Conservation (phyloP, 2,888 invertebrate genomes). For the Luperina nickerlii region DNA sequence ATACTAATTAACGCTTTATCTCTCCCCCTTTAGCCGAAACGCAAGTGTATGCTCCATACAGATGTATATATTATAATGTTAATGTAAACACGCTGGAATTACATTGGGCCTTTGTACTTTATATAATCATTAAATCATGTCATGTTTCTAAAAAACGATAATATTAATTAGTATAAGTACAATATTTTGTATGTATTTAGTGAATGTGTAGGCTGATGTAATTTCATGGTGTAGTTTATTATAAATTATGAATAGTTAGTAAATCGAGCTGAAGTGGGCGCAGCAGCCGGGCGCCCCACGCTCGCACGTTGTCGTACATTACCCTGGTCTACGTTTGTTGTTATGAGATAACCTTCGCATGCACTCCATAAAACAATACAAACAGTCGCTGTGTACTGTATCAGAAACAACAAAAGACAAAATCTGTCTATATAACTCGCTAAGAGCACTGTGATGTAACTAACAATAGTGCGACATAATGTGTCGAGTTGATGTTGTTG, state of each 20-base stretch:
- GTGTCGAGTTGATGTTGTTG: slow-evolving; percentile 59
- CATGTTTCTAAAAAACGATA: background rate
- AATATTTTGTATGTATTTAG: slow-evolving; percentile 21
- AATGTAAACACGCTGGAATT: slow-evolving; percentile 29
- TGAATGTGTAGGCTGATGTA: slow-evolving; percentile 28
- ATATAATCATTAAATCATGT: slow-evolving; percentile 1
- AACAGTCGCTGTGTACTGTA: background rate
- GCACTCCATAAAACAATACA: slow-evolving; percentile 22
- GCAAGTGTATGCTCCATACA: slow-evolving; percentile 3
- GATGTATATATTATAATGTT: slow-evolving; percentile 43
- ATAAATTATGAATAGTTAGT: slow-evolving; percentile 1
- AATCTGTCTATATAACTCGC: background rate
- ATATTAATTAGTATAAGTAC: slow-evolving; percentile 22
- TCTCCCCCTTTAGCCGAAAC: background rate
- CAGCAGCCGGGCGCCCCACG: no score
- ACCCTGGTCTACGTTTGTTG: background rate
- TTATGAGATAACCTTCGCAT: slow-evolving; percentile 8
- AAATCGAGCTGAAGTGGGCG: slow-evolving; percentile 1
- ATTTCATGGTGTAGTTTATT: slow-evolving; percentile 19
- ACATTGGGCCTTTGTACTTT: slow-evolving; percentile 28
- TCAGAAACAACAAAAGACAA: background rate
- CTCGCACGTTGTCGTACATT: background rate
- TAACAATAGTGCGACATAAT: slow-evolving; percentile 33
- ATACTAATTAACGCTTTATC: background rate
- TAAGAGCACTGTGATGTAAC: background rate